phyloP scores from a whole-genome alignment of 2,797 vertebrate genomes.

The Lerista edwardsae region DNA sequence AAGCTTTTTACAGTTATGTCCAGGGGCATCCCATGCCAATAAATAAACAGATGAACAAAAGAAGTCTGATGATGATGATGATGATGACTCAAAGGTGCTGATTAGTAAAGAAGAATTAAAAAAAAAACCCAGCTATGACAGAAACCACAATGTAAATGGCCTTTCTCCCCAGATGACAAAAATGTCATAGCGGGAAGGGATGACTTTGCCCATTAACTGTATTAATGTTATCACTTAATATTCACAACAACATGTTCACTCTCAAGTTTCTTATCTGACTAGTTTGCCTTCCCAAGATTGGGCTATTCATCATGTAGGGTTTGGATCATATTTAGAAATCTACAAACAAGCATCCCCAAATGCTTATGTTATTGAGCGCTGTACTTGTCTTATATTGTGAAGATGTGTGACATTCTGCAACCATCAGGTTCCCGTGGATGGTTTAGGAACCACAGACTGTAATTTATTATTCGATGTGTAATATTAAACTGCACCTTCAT shows the following conservation, averaged over 20 bases:
- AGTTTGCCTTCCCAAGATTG: slow-evolving; percentile 45
- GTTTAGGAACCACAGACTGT: slow-evolving; percentile 2
- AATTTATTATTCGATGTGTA: slow-evolving; percentile 14
- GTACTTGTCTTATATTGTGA: slow-evolving; percentile 22
- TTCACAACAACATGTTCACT: slow-evolving; percentile 51
- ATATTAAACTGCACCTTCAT: neutral
- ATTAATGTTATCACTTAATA: slow-evolving; percentile 55
- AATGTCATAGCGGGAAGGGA: slow-evolving; percentile 13
- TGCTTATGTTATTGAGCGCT: slow-evolving; percentile 39
- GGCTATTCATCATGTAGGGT: slow-evolving; percentile 51
- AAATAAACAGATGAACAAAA: neutral
- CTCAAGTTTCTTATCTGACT: slow-evolving; percentile 24
- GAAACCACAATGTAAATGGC: slow-evolving; percentile 35
- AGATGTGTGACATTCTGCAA: neutral
- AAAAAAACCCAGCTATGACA: slow-evolving; percentile 23
- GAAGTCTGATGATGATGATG: neutral
- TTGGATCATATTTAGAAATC: slow-evolving; percentile 51
- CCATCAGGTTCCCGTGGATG: neutral
- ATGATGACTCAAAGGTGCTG: neutral
- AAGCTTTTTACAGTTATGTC: neutral
- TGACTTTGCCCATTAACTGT: slow-evolving; percentile 53
- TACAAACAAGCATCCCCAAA: slow-evolving; percentile 44
- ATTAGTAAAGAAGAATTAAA: neutral
- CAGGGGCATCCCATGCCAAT: neutral
- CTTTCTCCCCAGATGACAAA: slow-evolving; percentile 36